These are phyloP conservation scores for Zoanthus solanderi DNA, from an alignment of 92 coral and sea anemone genomes.

Conservation along the genomic window DNA sequence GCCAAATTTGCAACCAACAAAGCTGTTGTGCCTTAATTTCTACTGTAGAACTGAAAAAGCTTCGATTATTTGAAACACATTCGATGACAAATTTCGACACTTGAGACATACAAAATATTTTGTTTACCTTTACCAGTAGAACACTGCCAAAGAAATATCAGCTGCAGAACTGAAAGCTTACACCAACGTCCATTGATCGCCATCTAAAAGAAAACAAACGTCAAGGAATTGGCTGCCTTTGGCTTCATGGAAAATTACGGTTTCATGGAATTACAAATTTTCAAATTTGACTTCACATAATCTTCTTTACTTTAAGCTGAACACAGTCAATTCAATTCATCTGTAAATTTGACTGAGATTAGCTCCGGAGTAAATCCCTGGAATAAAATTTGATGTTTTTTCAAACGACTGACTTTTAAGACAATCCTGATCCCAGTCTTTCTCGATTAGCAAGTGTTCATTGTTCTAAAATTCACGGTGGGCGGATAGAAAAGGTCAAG, in stretches of 20 bases:
- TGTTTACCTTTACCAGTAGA: constrained; percentile 9
- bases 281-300: constrained; percentile 20
- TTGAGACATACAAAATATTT: not conserved
- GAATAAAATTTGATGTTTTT: not conserved
- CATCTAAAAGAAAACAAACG: constrained; percentile 7
- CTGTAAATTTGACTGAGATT: not conserved
- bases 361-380: constrained; percentile 1
- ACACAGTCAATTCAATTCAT: not conserved
- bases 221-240: constrained; percentile 14
- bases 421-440: constrained; percentile 42
- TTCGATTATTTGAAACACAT: not conserved
- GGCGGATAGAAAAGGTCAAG: not conserved
- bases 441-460: constrained; percentile 7
- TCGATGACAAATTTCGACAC: not conserved
- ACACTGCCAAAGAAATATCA: constrained; percentile 15
- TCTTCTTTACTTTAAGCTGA: not conserved
- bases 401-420: not conserved
- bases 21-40: not conserved
- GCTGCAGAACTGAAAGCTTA: constrained; percentile 9
- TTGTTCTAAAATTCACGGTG: not conserved
- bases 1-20: constrained; percentile 1
- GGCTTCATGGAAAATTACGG: constrained; percentile 8
- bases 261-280: not conserved
- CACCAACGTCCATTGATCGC: constrained; percentile 7
- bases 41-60: not conserved